phyloP scores from a whole-genome alignment of 2,888 invertebrate genomes.

The Oeneis ivallda region DNA sequence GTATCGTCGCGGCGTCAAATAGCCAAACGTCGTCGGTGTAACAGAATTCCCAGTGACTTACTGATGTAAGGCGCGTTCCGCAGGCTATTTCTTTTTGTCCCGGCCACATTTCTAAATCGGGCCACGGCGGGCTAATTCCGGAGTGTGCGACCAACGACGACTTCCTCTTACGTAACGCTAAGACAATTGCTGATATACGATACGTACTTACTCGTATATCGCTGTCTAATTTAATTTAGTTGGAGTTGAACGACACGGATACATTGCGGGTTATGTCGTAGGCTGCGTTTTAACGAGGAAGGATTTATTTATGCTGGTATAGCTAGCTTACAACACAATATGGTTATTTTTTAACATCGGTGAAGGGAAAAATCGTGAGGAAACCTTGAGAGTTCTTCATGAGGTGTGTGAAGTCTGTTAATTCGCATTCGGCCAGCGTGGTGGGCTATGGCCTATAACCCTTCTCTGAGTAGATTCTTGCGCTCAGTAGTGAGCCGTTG shows the following conservation, averaged over 20 bases:
- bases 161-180: constrained; percentile 69
- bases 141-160: constrained; percentile 45
- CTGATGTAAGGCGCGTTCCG: constrained; percentile 28
- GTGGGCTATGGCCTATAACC: too few species aligned
- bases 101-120: constrained; percentile 73
- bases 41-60: neutral
- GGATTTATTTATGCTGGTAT: neutral
- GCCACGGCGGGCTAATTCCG: constrained; percentile 70
- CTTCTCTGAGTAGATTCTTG: too few species aligned
- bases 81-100: constrained; percentile 65
- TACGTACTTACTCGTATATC: constrained; percentile 21
- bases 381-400: too few species aligned
- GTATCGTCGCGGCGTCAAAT: too few species aligned
- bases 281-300: constrained; percentile 12
- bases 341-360: neutral
- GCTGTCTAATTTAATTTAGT: constrained; percentile 32
- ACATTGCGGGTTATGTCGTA: neutral
- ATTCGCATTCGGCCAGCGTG: too few species aligned
- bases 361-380: too few species aligned
- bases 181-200: constrained; percentile 54
- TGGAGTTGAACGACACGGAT: constrained; percentile 33
- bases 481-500: too few species aligned
- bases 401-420: too few species aligned
- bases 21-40: neutral
- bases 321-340: neutral